Evolutionary conservation across 2,113 vertebrate species (phyloP).

Genomic region (Scomber colias): DNA sequence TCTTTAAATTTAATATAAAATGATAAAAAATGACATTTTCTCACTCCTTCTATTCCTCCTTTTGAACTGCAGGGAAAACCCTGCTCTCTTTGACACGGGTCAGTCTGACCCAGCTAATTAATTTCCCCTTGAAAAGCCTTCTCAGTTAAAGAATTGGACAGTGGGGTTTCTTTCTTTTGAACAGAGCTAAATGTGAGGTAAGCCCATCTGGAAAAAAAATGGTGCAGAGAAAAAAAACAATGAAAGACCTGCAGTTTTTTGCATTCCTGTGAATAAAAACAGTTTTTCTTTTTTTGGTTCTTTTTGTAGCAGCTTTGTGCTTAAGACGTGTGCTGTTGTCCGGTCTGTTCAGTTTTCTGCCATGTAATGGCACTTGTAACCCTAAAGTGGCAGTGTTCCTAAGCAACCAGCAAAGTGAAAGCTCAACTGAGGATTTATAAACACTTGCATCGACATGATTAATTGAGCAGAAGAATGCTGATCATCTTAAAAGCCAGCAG

Average conservation of each 20-base stretch:
- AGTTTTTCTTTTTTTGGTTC: constrained; percentile 7
- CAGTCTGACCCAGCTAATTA: constrained; percentile 81
- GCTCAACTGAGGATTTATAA: constrained; percentile 71
- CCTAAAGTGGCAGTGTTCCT: constrained; percentile 72
- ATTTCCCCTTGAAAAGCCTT: constrained; percentile 74
- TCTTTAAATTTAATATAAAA: not conserved
- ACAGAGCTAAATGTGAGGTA: constrained; percentile 70
- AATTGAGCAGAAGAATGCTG: constrained; percentile 43
- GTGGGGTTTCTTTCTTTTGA: constrained; percentile 58
- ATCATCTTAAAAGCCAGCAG: constrained; percentile 58
- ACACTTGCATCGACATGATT: constrained; percentile 60
- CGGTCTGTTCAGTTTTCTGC: constrained; percentile 24
- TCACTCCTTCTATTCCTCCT: not conserved
- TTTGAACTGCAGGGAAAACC: constrained; percentile 53
- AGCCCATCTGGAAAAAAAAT: constrained; percentile 43
- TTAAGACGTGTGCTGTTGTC: constrained; percentile 46
- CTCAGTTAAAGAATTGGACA: constrained; percentile 63
- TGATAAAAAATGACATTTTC: not conserved
- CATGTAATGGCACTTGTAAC: constrained; percentile 70
- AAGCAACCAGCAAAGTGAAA: constrained; percentile 79
- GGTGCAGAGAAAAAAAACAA: constrained; percentile 7
- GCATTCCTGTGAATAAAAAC: constrained; percentile 35
- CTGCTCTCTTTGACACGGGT: constrained; percentile 73
- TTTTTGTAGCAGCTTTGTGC: constrained; percentile 36
- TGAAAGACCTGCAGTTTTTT: constrained; percentile 44